phyloP scores from a whole-genome alignment of 2,888 invertebrate genomes.

The Argyra leucocephala region DNA sequence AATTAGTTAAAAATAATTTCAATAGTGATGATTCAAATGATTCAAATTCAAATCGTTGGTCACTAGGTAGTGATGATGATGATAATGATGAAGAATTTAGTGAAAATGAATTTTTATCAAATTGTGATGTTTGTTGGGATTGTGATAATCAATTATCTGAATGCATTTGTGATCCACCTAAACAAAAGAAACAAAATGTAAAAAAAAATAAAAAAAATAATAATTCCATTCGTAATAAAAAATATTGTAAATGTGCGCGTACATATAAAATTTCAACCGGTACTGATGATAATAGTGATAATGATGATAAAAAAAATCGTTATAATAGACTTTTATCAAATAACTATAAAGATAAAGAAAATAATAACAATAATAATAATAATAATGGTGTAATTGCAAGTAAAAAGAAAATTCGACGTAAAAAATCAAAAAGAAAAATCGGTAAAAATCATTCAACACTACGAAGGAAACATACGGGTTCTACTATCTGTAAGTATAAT shows the following conservation, averaged over 20 bases:
- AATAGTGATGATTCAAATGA: background rate
- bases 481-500: conserved; percentile 25
- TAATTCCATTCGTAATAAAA: background rate
- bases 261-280: background rate
- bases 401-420: conserved; percentile 25
- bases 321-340: background rate
- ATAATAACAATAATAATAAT: background rate
- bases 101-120: conserved; percentile 29
- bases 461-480: conserved; percentile 22
- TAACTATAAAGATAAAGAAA: background rate
- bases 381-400: background rate
- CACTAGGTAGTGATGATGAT: conserved; percentile 19
- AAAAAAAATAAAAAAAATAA: background rate
- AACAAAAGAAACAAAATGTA: background rate
- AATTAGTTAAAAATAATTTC: conserved; percentile 13
- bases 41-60: conserved; percentile 16
- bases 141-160: conserved; percentile 29
- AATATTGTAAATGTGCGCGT: background rate
- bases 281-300: conserved; percentile 14
- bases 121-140: conserved; percentile 28
- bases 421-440: conserved; percentile 27
- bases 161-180: conserved; percentile 24
- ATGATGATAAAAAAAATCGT: background rate
- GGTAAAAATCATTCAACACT: conserved; percentile 30
- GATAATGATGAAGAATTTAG: conserved; percentile 28